Base-by-base conservation (phyloP, 2,888 invertebrate species). In the Eremobia ochroleuca region DNA sequence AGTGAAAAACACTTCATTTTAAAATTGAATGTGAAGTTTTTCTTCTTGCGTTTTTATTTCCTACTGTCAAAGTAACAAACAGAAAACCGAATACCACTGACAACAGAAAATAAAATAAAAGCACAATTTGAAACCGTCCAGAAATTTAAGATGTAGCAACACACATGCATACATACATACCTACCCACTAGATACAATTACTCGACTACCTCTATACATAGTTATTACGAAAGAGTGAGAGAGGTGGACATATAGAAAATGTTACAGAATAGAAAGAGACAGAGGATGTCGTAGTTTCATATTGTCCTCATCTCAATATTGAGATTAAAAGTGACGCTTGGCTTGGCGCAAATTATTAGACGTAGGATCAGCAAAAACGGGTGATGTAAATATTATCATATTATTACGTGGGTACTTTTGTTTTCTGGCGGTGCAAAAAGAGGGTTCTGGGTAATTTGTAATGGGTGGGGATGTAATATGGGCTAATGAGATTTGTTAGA, bases 291-390 rank as follows among this genome's bases (percentile, higher is more conserved):
- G 94, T 94, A 94, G 95, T 94, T 95, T 94, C 95, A 94, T 94
- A 95, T 95, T 96, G 95, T 95, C 92, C 95, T 94, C 96, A 96
- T 96, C 95, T 96, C 95, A 96, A 96, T 96, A 96, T 96, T 96
- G 95, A 96, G 96, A 96, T 96, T 96, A 96, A 96, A 96, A 96
- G 95, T 95, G 95, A 96, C 94, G 96, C 94, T 94, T 94, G 93
- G 96, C 95, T 95, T 95, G 95, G 95, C 92, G 92, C 95, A 94
- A 96, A 96, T 96, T 96, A 96, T 96, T 94, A 94, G 92, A 90
- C 68, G 93, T 90, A 95, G 62, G 37, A 94, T 90, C 87, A 68
- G 92, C 93, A 95, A 85, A 94, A 93, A 90, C 88, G 79, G 81
- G 43, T 31, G 52, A 52, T 40, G 62, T 55, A 64, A 76, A 77